Conservation (phyloP, 2,888 invertebrate genomes). For the Tetropium fuscum region DNA sequence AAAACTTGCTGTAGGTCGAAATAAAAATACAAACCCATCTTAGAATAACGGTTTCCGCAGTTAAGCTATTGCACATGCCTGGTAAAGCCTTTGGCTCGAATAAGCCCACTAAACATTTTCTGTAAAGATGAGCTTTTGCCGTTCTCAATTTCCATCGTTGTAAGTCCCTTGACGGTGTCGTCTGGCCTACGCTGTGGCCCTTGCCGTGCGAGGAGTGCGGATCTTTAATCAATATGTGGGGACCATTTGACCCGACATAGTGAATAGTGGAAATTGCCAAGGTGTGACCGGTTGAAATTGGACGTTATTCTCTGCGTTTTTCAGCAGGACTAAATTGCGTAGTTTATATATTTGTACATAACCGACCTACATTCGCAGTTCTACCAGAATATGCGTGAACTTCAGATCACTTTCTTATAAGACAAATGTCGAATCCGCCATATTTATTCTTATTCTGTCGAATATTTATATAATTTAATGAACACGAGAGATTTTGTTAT, state of each 20-base stretch:
- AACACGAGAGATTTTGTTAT: too few relatives aligned
- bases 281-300: too few relatives aligned
- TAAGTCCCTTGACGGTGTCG: conserved; percentile 1
- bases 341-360: too few relatives aligned
- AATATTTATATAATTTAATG: too few relatives aligned
- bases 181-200: background rate
- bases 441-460: too few relatives aligned
- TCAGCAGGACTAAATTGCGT: too few relatives aligned
- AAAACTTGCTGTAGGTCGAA: too few relatives aligned
- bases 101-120: conserved; percentile 7
- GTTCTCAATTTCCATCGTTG: conserved; percentile 10
- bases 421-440: too few relatives aligned
- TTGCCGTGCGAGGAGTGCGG: background rate
- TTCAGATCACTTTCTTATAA: too few relatives aligned
- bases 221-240: conserved; percentile 7
- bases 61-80: conserved; percentile 3
- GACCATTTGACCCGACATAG: background rate
- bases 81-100: background rate
- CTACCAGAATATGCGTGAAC: too few relatives aligned
- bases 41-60: background rate
- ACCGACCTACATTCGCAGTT: too few relatives aligned
- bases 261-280: background rate
- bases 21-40: background rate
- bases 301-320: too few relatives aligned
- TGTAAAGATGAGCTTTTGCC: conserved; percentile 9